Percentiles rank a stretch among this genome's conserved stretches.
Conservation (phyloP, 2,888 invertebrate species). For the Polydrusus tereticollis region DNA sequence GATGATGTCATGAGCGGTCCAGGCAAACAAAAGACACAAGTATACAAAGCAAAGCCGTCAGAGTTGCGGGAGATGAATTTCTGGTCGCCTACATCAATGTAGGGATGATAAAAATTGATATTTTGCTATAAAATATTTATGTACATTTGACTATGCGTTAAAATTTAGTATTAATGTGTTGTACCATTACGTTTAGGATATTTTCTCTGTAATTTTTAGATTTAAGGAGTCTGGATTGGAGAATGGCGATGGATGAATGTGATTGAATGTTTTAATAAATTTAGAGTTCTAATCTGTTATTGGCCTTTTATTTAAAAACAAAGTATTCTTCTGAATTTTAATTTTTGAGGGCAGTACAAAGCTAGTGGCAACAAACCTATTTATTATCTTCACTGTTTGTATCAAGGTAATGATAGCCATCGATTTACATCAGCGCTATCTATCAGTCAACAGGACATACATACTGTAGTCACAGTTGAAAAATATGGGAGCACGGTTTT, state of each 20-base stretch:
- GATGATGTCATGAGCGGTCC: constrained; percentile 63
- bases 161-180: constrained; percentile 50
- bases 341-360: no score
- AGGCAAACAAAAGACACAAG: constrained; percentile 58
- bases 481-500: no score
- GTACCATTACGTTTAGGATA: constrained; percentile 11
- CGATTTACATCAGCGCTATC: no score
- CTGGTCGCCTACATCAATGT: constrained; percentile 90
- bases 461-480: no score
- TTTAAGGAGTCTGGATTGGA: not conserved
- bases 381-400: no score
- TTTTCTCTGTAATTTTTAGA: constrained; percentile 16
- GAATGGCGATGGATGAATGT: not conserved
- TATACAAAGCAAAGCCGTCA: constrained; percentile 74
- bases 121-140: constrained; percentile 36
- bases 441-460: no score
- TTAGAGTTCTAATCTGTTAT: not conserved
- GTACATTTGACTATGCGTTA: constrained; percentile 49
- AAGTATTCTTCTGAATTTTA: not conserved
- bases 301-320: constrained; percentile 22
- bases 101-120: constrained; percentile 54
- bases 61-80: constrained; percentile 87
- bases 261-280: constrained; percentile 17
- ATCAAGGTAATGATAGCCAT: no score
- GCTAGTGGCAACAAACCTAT: no score